Conservation (phyloP, 30 jellyfish, hydroid and myxozoan species). For the Aurelia sp. region DNA sequence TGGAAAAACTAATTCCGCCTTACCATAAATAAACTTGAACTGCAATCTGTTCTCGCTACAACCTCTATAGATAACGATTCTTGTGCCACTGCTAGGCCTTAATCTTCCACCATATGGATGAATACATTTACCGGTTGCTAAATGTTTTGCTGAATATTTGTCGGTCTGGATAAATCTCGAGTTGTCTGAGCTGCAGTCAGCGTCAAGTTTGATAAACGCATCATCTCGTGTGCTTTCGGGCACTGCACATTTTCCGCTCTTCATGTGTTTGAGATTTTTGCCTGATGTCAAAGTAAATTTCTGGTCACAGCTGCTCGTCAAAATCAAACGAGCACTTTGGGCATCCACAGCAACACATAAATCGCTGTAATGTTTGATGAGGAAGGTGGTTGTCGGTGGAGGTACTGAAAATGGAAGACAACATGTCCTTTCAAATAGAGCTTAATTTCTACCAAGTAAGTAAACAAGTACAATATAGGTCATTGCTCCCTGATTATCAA, state of each 20-base stretch:
- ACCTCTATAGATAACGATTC: constrained; percentile 40
- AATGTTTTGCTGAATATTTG: constrained; percentile 31
- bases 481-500: no score
- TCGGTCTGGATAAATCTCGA: constrained; percentile 12
- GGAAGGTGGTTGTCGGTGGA: background rate
- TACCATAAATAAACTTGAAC: constrained; percentile 25
- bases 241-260: constrained; percentile 17
- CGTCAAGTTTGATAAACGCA: background rate
- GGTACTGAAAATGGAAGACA: background rate
- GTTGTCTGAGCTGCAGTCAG: background rate
- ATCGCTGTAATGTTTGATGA: constrained; percentile 15
- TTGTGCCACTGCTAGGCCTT: constrained; percentile 42
- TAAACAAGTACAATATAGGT: no score
- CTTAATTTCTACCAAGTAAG: no score
- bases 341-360: constrained; percentile 12
- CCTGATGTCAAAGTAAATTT: background rate
- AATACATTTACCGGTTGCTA: constrained; percentile 37
- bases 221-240: constrained; percentile 4
- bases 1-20: background rate
- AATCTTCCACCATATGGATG: constrained; percentile 54
- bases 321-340: background rate
- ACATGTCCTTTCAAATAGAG: no score
- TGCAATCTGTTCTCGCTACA: constrained; percentile 45
- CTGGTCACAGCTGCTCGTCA: constrained; percentile 24
- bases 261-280: constrained; percentile 14